Evolutionary conservation across 1,140 invertebrate species (phyloP).

Genomic region (Drosophila bipectinata): DNA sequence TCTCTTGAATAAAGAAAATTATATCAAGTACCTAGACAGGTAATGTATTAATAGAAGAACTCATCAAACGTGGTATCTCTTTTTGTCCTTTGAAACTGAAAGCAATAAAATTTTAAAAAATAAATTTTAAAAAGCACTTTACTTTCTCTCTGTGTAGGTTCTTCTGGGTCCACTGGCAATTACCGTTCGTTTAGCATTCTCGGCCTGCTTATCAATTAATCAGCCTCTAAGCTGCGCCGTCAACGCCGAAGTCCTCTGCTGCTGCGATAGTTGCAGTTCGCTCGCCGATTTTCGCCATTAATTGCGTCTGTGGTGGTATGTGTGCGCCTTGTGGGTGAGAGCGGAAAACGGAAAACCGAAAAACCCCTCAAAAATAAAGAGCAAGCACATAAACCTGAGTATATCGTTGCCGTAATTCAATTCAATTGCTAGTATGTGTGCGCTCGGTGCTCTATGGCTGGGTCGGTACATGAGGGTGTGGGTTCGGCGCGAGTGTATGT

Average conservation of each 20-base stretch:
- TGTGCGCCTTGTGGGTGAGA: constrained; percentile 24
- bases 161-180: constrained; percentile 16
- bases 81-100: too few species aligned
- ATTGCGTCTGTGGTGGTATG: constrained; percentile 4
- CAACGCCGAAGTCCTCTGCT: constrained; percentile 3
- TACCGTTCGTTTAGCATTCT: constrained; percentile 47
- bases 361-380: constrained; percentile 21
- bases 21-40: background rate
- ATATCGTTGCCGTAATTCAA: constrained; percentile 54
- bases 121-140: background rate
- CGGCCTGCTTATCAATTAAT: constrained; percentile 66
- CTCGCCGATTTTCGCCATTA: constrained; percentile 5
- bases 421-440: constrained; percentile 29
- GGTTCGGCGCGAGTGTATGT: constrained; percentile 26
- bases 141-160: constrained; percentile 1
- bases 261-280: constrained; percentile 49
- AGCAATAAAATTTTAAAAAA: too few species aligned
- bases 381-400: constrained; percentile 51
- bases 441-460: background rate
- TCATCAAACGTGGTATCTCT: too few species aligned
- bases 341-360: constrained; percentile 34
- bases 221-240: constrained; percentile 29
- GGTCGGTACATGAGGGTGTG: constrained; percentile 3
- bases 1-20: background rate
- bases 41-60: too few species aligned